Base-by-base conservation (phyloP, 2,888 invertebrate species). In the Hirtodrosophila cameraria region DNA sequence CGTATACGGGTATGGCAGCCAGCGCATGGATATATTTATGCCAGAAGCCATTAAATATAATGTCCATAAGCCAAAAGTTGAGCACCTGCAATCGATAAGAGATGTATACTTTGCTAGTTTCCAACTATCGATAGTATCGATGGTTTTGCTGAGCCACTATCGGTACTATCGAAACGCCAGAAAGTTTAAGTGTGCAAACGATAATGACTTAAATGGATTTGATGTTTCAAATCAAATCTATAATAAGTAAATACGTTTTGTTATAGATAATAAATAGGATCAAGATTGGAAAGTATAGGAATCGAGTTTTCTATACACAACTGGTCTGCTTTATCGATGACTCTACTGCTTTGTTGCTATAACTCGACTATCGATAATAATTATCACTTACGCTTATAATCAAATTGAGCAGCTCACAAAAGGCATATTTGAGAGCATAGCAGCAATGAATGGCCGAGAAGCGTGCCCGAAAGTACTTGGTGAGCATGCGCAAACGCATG, bases 381-480 rank as follows among this genome's bases (percentile, higher is more conserved):
- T 6, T 2, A 42, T 52, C 63, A 92, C 94, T 93, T 91, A 95
- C 94, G 90, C 94, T 94, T 91, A 95, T 95, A 27, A 92, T 20
- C 74, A 96, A 93, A 90, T 96, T 96, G 64, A 96, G 91, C 4
- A 94, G 63, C 90, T 96, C 96, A 77, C 95, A 96, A 77, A 94
- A 90, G 43, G 93, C 92, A 88, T 93, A 95, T 67, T 94, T 92
- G 52, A 93, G 84, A 0, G 94, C 94, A 82, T 95, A 95, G 84
- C 75, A 82, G 15, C 74, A 75, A 38, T 89, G 89, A 7, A 86
- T 67, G 23, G 72, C 62, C 4, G 58, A 57, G 36, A 83, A 85
- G 2, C 74, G 75, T 0, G 73, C 52, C 1, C 72, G 73, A 27
- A 89, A 89, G 48, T 89, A 89, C 23, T 76, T 79, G 6, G 74